Evolutionary conservation across 2,797 vertebrate genomes (phyloP).

Genomic region (Tiaroga cobitis): DNA sequence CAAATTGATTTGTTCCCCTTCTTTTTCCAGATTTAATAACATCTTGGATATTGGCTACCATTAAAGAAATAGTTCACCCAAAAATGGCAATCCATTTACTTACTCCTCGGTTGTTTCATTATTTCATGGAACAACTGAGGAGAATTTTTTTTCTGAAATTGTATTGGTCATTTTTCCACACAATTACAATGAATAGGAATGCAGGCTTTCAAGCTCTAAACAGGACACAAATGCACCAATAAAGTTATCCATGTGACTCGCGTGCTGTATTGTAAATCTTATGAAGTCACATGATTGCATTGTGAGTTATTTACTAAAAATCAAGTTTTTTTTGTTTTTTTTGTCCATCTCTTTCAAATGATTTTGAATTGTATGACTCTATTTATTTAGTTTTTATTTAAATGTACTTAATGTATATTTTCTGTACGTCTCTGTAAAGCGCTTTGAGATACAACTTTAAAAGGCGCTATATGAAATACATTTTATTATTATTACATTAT

Average conservation of each 20-base stretch:
- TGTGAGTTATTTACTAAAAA: neutral
- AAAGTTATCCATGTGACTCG: neutral
- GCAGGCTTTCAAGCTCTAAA: neutral
- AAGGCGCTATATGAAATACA: too few species aligned
- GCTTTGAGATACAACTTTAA: too few species aligned
- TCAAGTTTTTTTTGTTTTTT: too few species aligned
- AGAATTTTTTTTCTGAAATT: neutral
- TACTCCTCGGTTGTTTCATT: neutral
- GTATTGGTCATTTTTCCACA: neutral
- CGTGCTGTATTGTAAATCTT: neutral
- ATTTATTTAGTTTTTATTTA: too few species aligned
- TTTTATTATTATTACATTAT: too few species aligned
- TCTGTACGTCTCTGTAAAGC: too few species aligned
- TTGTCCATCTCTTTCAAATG: too few species aligned
- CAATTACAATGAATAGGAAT: neutral
- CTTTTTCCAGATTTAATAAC: slow-evolving; percentile 3
- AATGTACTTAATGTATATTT: too few species aligned
- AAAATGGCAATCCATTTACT: neutral
- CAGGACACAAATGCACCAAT: neutral
- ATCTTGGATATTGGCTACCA: neutral
- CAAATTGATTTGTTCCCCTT: neutral
- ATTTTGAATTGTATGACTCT: too few species aligned
- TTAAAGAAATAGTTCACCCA: neutral
- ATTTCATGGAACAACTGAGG: neutral
- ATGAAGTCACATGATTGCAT: neutral